These are phyloP conservation scores for Cyclophora punctaria DNA, from an alignment of 2,888 invertebrate species.

Conservation along the genomic window DNA sequence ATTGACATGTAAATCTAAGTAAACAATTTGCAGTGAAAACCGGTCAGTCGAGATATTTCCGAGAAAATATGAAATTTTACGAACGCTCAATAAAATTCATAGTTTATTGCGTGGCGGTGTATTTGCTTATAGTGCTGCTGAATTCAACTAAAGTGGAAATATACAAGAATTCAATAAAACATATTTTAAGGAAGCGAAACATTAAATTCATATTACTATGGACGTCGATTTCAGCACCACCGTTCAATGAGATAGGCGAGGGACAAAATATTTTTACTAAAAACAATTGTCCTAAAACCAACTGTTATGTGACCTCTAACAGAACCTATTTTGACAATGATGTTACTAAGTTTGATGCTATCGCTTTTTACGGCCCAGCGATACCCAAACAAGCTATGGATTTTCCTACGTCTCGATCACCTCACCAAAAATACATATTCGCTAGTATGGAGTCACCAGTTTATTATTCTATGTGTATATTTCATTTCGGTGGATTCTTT, in stretches of 20 bases:
- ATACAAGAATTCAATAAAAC: slow-evolving; percentile 1
- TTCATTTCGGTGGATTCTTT: slow-evolving; percentile 35
- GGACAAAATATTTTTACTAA: slow-evolving; percentile 37
- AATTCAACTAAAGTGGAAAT: slow-evolving; percentile 1
- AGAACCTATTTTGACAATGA: slow-evolving; percentile 14
- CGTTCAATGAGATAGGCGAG: slow-evolving; percentile 40
- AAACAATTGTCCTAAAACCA: slow-evolving; percentile 35
- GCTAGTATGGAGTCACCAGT: slow-evolving; percentile 44
- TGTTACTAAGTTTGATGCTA: slow-evolving; percentile 22
- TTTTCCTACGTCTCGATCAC: slow-evolving; percentile 28
- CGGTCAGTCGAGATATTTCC: background rate
- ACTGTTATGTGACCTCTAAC: slow-evolving; percentile 39
- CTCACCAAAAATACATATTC: slow-evolving; percentile 45
- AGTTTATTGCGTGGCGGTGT: background rate
- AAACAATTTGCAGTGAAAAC: background rate
- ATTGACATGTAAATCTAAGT: too few relatives aligned
- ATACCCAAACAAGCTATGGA: background rate
- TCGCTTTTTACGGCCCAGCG: slow-evolving; percentile 22
- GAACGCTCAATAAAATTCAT: slow-evolving; percentile 1
- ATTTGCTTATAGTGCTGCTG: background rate
- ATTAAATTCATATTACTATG: slow-evolving; percentile 48
- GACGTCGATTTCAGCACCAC: slow-evolving; percentile 34
- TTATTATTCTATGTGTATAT: slow-evolving; percentile 33
- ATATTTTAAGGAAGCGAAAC: background rate
- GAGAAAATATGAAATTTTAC: slow-evolving; percentile 7